Conservation (phyloP, 2,113 vertebrate genomes). For the Cyphomyrus discorhynchus region DNA sequence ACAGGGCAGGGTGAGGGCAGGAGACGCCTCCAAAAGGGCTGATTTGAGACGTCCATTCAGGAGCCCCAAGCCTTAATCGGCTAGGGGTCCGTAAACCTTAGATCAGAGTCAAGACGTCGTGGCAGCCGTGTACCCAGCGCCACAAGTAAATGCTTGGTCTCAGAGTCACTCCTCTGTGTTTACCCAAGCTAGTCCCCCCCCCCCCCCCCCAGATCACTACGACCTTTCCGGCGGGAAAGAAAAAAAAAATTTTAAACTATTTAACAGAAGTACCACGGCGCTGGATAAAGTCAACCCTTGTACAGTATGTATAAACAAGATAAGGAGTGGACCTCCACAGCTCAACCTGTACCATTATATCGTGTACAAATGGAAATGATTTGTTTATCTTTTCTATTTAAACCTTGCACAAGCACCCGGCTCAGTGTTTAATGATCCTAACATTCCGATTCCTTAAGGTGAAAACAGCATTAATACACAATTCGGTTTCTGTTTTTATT, state of each 20-base stretch:
- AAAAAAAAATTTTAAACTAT: constrained; percentile 21
- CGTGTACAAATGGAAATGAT: constrained; percentile 39
- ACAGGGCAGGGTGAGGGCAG: neutral
- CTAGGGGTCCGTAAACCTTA: constrained; percentile 1
- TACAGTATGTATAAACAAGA: constrained; percentile 50
- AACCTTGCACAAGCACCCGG: constrained; percentile 6
- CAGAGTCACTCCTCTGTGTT: neutral
- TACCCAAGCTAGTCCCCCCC: neutral
- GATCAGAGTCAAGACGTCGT: neutral
- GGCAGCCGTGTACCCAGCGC: neutral
- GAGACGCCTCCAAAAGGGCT: neutral
- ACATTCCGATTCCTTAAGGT: neutral
- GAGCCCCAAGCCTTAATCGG: neutral
- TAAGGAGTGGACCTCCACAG: constrained; percentile 40
- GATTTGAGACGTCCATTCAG: neutral
- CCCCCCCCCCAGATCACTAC: neutral
- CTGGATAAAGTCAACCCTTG: constrained; percentile 53
- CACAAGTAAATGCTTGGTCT: neutral
- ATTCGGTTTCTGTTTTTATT: neutral
- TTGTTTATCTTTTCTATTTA: constrained; percentile 12
- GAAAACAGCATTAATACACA: constrained; percentile 8
- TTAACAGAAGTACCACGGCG: constrained; percentile 48
- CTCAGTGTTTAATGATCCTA: neutral
- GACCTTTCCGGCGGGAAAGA: constrained; percentile 41
- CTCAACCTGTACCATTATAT: constrained; percentile 31